These are phyloP conservation scores for Irena cyanogastra DNA, from an alignment of 2,113 vertebrate species.

Conservation along the genomic window DNA sequence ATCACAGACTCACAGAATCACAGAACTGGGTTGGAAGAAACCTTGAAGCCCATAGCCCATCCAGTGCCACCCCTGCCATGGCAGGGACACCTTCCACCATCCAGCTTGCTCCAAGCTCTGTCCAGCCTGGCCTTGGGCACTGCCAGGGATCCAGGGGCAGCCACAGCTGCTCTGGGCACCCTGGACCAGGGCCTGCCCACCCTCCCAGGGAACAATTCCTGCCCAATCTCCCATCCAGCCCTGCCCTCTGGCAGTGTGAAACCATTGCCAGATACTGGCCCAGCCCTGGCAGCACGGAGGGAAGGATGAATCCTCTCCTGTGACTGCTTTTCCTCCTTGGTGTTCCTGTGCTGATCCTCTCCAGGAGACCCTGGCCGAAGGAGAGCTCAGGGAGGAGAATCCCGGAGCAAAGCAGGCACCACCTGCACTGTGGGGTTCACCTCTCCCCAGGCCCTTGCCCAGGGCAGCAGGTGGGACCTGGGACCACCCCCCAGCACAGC, in stretches of 20 bases:
- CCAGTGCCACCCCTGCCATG: not conserved
- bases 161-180: not conserved
- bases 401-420: not conserved
- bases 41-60: rapidly evolving
- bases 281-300: rapidly evolving
- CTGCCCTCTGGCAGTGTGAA: not conserved
- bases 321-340: not conserved
- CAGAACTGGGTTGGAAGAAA: not conserved
- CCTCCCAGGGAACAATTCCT: rapidly evolving
- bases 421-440: rapidly evolving
- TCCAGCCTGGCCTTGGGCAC: not conserved
- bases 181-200: not conserved
- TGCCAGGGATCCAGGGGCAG: not conserved
- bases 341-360: not conserved
- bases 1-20: not conserved
- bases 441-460: rapidly evolving
- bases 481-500: not conserved
- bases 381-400: not conserved
- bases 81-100: rapidly evolving
- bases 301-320: not conserved
- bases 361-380: not conserved
- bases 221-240: rapidly evolving
- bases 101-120: not conserved
- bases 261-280: not conserved
- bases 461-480: not conserved